Percentiles rank a stretch among this genome's conserved stretches.
These are phyloP conservation scores for Machaerirhynchus nigripectus DNA, from an alignment of 2,113 vertebrate species.

Conservation along the genomic window DNA sequence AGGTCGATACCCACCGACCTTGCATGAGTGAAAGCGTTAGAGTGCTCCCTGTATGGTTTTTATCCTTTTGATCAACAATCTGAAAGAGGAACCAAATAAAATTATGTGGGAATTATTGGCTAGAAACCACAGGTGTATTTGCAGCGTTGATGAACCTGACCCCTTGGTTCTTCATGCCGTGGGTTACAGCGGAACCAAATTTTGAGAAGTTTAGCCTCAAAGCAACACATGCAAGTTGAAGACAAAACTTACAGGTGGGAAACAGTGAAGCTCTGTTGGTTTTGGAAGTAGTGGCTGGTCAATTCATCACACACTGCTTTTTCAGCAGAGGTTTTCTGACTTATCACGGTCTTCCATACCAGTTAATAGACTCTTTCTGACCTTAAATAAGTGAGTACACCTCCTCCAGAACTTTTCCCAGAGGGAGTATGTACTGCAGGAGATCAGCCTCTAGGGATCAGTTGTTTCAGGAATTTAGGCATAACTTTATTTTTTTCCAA, in stretches of 20 bases:
- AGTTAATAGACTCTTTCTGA: background rate
- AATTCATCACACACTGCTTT: background rate
- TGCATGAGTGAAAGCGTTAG: background rate
- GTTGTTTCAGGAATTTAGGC: background rate
- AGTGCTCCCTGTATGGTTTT: fast-evolving
- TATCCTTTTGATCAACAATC: background rate
- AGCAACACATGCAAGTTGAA: background rate
- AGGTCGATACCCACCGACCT: background rate
- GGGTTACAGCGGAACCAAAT: background rate
- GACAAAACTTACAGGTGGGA: background rate
- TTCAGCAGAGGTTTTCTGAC: background rate
- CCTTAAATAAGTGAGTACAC: background rate
- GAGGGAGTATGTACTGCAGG: background rate
- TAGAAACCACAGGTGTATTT: background rate
- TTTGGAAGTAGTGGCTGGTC: background rate
- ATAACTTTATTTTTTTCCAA: background rate
- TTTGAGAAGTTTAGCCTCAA: background rate
- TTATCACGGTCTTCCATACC: background rate
- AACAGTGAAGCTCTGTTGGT: background rate
- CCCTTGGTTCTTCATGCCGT: background rate
- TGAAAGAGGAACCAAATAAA: background rate
- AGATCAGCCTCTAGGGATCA: background rate
- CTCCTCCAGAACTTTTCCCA: background rate
- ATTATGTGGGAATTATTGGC: background rate
- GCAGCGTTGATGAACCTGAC: background rate